A percentile compares a stretch with the other conserved stretches of the same genome.
Conservation (phyloP, 1,140 invertebrate species). For the Drosophila fuyamai region DNA sequence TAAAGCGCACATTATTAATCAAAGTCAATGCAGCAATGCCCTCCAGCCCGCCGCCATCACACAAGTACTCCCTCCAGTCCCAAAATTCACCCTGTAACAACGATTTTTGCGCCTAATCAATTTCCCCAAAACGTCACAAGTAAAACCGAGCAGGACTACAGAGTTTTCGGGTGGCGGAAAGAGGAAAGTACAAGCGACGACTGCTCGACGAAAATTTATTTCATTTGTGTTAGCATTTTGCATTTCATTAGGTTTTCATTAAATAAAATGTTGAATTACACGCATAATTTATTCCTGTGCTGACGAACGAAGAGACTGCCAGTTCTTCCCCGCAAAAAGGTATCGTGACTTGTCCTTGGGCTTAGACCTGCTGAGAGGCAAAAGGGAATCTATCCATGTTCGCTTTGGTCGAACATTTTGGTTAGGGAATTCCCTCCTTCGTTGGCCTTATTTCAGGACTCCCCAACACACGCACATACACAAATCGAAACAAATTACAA, state of each 20-base stretch:
- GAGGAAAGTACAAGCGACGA: conserved; percentile 43
- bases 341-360: conserved; percentile 31
- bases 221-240: conserved; percentile 84
- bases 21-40: conserved; percentile 67
- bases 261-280: conserved; percentile 84
- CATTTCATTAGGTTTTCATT: conserved; percentile 84
- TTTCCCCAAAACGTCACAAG: conserved; percentile 75
- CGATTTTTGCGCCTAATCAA: conserved; percentile 83
- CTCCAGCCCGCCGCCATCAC: conserved; percentile 1
- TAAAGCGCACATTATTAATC: conserved; percentile 80
- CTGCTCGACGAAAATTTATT: conserved; percentile 76
- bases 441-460: background rate
- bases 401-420: background rate
- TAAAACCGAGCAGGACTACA: conserved; percentile 9
- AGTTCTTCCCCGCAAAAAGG: conserved; percentile 9
- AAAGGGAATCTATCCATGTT: background rate
- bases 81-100: conserved; percentile 49
- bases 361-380: conserved; percentile 1
- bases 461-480: conserved; percentile 36
- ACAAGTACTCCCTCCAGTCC: conserved; percentile 12
- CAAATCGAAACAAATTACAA: conserved; percentile 82
- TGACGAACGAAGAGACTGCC: conserved; percentile 38
- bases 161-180: conserved; percentile 8
- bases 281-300: conserved; percentile 80
- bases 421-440: conserved; percentile 27